Base-by-base conservation (phyloP, 2,113 vertebrate genomes). In the Sceloporus undulatus region DNA sequence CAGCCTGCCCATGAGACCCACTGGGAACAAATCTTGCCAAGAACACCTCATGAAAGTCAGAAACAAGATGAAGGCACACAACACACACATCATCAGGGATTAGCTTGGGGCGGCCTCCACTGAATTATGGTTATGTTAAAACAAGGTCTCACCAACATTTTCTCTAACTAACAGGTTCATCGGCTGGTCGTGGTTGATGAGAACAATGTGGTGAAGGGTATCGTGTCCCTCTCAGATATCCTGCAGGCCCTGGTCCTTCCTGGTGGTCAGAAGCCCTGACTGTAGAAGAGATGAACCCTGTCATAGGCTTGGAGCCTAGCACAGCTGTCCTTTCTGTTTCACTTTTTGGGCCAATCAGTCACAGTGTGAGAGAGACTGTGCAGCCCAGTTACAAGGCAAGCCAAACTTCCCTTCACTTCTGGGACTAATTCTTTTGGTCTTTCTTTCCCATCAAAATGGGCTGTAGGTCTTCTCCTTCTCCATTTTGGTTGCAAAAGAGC, bases 171-270 rank as follows among this genome's bases (percentile, higher is more conserved):
- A 83, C 93, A 99, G 98, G 98, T 99, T 91, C 98, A 99, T 95
- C 98, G 99, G 92, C 95, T 99, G 92, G 98, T 99, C 89, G 98
- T 99, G 88, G 98, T 99, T 93, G 98, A 99, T 4, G 98, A 99
- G 90, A 97, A 96, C 76, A 97, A 99, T 21, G 98, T 99, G 93
- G 98, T 99, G 89, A 98, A 98, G 94, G 99, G 99, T 62, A 99
- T 99, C 0, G 97, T 99, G 10, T 99, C 98, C 10, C 98, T 99
- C 70, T 99, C 99, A 0, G 98, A 99, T 94, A 98, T 99, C 94
- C 97, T 99, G 75, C 98, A 99, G 95, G 98, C 98, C 5, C 95
- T 99, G 85, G 98, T 99, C 84, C 97, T 99, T 59, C 98, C 97
- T 0, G 97, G 96, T 27, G 96, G 96, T 89, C 93, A 94, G 76